phyloP scores from a whole-genome alignment of 2,113 vertebrate species.

The Nothobranchius kuhntae region DNA sequence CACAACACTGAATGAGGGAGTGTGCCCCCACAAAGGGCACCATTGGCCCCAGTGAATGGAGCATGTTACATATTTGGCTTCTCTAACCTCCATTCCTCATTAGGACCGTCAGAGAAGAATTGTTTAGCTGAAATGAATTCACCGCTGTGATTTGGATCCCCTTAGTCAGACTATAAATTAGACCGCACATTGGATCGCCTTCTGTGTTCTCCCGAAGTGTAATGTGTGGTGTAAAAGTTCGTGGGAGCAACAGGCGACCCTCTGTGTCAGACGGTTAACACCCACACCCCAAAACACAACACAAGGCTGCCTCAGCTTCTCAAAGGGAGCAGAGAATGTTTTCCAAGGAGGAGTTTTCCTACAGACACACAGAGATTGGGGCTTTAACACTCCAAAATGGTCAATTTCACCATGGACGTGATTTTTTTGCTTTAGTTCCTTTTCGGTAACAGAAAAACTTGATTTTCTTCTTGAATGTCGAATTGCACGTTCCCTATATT shows the following conservation, averaged over 20 bases:
- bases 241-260: slow-evolving; percentile 47
- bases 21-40: slow-evolving; percentile 65
- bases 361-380: neutral
- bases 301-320: slow-evolving; percentile 67
- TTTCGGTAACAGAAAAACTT: too few species aligned
- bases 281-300: slow-evolving; percentile 61
- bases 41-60: slow-evolving; percentile 50
- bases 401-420: too few species aligned
- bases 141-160: neutral
- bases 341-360: slow-evolving; percentile 59
- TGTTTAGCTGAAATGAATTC: neutral
- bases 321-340: slow-evolving; percentile 26
- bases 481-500: neutral
- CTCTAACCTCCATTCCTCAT: slow-evolving; percentile 12
- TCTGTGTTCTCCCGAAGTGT: neutral
- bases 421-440: too few species aligned
- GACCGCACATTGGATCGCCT: neutral
- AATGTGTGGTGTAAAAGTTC: slow-evolving; percentile 23
- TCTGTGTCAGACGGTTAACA: slow-evolving; percentile 56
- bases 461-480: neutral
- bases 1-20: slow-evolving; percentile 61
- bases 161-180: neutral
- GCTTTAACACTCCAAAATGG: neutral
- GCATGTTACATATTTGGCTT: slow-evolving; percentile 63
- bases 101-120: neutral